phyloP scores from a whole-genome alignment of 2,797 vertebrate genomes.

The Cercopithecus hamlyni region DNA sequence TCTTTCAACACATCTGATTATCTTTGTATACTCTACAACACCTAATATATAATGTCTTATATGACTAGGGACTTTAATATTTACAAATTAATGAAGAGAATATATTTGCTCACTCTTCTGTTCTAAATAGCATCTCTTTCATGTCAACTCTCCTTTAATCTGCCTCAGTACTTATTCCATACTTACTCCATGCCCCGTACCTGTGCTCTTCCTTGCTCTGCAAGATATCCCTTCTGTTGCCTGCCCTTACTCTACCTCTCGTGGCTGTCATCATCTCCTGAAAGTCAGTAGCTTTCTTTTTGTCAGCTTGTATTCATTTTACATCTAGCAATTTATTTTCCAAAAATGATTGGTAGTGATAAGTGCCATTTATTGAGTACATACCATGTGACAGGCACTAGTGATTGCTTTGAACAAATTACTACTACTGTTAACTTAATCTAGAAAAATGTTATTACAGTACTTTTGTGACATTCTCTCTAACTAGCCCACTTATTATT shows the following conservation, averaged over 20 bases:
- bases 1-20: background rate
- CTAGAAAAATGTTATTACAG: background rate
- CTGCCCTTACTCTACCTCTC: background rate
- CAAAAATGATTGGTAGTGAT: background rate
- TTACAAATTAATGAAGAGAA: background rate
- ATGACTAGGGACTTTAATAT: background rate
- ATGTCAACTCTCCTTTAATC: background rate
- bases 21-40: background rate
- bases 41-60: background rate
- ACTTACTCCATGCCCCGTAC: background rate
- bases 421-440: background rate
- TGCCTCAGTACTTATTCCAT: background rate
- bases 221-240: background rate
- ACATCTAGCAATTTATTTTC: background rate
- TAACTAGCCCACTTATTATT: background rate
- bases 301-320: slow-evolving; percentile 25
- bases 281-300: background rate
- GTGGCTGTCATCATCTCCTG: background rate
- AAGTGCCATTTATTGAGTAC: background rate
- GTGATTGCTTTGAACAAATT: background rate
- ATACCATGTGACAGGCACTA: background rate
- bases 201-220: background rate
- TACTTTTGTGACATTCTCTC: background rate
- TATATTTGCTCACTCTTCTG: background rate
- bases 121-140: background rate